Evolutionary conservation across 2,113 vertebrate genomes (phyloP).

Genomic region (Alaudala cheleensis): DNA sequence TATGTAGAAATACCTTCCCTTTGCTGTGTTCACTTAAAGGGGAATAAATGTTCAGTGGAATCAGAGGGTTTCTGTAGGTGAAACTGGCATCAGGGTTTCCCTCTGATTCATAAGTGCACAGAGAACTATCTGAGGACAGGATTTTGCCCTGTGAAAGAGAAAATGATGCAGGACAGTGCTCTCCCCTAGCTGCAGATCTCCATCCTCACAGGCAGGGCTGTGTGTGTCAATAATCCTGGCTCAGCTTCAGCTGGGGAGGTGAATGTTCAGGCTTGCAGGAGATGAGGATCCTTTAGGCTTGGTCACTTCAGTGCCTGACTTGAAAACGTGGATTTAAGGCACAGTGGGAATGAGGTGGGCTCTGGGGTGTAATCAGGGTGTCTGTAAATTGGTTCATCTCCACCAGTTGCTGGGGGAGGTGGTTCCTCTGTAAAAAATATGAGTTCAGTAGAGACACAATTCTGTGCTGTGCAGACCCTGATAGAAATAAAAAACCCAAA

Average conservation of each 20-base stretch:
- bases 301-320: not conserved
- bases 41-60: not conserved
- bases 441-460: rapidly evolving
- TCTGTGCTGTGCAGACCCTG: not conserved
- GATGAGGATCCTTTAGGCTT: not conserved
- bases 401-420: not conserved
- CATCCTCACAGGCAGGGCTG: not conserved
- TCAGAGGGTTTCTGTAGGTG: not conserved
- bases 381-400: not conserved
- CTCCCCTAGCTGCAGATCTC: not conserved
- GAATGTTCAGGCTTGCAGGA: not conserved
- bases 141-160: not conserved
- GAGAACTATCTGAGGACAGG: not conserved
- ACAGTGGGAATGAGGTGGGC: not conserved
- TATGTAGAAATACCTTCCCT: not conserved
- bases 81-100: not conserved
- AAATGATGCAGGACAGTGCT: not conserved
- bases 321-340: not conserved
- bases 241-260: not conserved
- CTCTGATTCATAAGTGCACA: not conserved
- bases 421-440: not conserved
- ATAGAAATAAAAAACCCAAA: not conserved
- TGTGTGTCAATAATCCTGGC: not conserved
- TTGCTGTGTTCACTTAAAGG: not conserved
- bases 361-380: not conserved